phyloP scores from a whole-genome alignment of 2,797 vertebrate species.

The Lagodon rhomboides region DNA sequence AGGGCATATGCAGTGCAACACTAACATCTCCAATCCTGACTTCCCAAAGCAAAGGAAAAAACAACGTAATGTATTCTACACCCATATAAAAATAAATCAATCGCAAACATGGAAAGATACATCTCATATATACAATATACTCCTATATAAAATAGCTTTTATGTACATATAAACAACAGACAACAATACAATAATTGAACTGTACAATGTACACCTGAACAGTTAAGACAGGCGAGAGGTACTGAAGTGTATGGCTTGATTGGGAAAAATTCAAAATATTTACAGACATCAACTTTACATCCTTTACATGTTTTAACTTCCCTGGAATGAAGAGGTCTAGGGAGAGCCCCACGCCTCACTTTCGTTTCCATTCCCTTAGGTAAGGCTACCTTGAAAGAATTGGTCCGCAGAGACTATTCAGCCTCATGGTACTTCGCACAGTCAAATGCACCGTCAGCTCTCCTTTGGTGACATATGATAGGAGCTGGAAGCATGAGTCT shows the following conservation, averaged over 20 bases:
- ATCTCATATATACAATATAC: conserved; percentile 88
- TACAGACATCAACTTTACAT: conserved; percentile 84
- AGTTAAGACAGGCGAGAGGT: conserved; percentile 88
- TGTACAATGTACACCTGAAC: conserved; percentile 90
- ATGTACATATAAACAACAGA: conserved; percentile 88
- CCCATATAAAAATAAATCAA: conserved; percentile 91
- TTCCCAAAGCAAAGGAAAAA: conserved; percentile 79
- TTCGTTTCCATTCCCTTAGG: conserved; percentile 71
- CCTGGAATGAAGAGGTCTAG: conserved; percentile 85
- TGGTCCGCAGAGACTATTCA: conserved; percentile 72
- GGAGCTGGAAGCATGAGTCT: conserved; percentile 61
- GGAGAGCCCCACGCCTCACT: conserved; percentile 57
- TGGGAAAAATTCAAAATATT: conserved; percentile 84
- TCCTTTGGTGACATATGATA: conserved; percentile 70
- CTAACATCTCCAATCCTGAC: conserved; percentile 80
- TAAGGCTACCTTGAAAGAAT: conserved; percentile 76
- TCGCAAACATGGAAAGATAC: conserved; percentile 88
- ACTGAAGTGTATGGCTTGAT: conserved; percentile 92
- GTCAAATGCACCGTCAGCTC: conserved; percentile 65
- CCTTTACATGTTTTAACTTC: conserved; percentile 84
- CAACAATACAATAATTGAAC: conserved; percentile 82
- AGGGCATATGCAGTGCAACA: conserved; percentile 87
- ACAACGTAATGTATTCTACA: conserved; percentile 80
- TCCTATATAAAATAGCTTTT: conserved; percentile 89
- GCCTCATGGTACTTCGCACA: conserved; percentile 61